Percentiles rank a stretch among this genome's conserved stretches.
Evolutionary conservation across 1,140 invertebrate genomes (phyloP).

Genomic region (Zaprionus gabonicus): DNA sequence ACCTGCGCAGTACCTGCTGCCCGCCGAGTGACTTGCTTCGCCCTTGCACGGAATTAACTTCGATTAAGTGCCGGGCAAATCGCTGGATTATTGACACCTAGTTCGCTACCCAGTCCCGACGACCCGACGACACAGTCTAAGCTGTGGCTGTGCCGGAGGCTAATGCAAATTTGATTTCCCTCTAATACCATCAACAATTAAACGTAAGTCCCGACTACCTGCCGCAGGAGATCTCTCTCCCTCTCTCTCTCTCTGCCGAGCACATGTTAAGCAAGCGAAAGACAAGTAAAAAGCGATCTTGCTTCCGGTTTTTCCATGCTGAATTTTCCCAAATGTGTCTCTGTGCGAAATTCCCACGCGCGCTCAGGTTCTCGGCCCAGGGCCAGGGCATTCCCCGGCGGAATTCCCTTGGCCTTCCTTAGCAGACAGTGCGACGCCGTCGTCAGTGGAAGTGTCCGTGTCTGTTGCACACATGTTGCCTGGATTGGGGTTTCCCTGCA

Average conservation of each 20-base stretch:
- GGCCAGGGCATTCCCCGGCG: conserved; percentile 66
- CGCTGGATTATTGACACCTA: conserved; percentile 78
- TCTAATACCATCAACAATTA: conserved; percentile 83
- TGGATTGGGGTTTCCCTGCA: conserved; percentile 65
- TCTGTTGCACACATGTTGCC: conserved; percentile 75
- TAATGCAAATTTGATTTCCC: conserved; percentile 78
- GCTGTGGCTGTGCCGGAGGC: not conserved
- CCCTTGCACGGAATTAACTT: conserved; percentile 70
- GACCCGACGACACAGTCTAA: no score
- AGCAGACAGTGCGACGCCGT: conserved; percentile 75
- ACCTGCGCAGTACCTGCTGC: conserved; percentile 45
- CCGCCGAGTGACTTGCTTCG: conserved; percentile 53
- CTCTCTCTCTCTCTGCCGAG: not conserved
- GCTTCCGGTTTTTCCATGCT: conserved; percentile 76
- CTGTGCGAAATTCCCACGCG: conserved; percentile 70
- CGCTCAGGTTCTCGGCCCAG: conserved; percentile 33
- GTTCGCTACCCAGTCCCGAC: not conserved
- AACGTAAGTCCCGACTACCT: conserved; percentile 56
- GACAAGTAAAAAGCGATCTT: conserved; percentile 59
- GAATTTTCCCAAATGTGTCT: conserved; percentile 63
- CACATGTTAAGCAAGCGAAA: conserved; percentile 64
- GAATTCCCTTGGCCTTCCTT: conserved; percentile 63
- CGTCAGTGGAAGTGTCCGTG: conserved; percentile 1
- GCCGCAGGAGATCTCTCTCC: not conserved
- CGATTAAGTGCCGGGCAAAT: conserved; percentile 75